Evolutionary conservation across 1,140 invertebrate genomes (phyloP), one percentile per base, ranked within the genome.

Genomic region (Trichonephila clavata): DNA sequence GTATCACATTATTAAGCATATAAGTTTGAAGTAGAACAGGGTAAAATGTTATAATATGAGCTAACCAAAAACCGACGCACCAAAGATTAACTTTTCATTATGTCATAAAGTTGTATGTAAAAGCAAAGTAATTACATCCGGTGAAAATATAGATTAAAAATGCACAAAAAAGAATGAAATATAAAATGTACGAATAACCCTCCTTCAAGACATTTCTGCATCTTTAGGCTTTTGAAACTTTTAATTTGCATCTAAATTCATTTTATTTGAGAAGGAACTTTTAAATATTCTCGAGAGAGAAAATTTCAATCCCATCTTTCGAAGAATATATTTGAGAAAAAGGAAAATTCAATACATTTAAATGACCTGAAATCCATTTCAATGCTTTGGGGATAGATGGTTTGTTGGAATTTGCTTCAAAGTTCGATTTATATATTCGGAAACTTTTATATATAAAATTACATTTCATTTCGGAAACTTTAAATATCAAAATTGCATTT

Each of bases 161-260:
- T 77, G 32, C 32, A 39, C 27, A 39, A 77, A 20, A 77, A 27
- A n/a, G n/a, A 39, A 77, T 20, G n/a, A 13, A 50, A 50, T 77
- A 50, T 77, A 27, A 39, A 39, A 32, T 18, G 5, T 14, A 7
- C 16, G 27, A 77, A 77, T 39, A 77, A 32, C 10, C 32, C 4
- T 2, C 27, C 2, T 77, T 77, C 32, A 77, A 77, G 13, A 3
- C 32, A 4, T 18, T 3, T 39, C 14, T 6, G 18, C 16, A 77
- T 16, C 27, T 39, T 27, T 7, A 6, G 0, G 16, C 2, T 77
- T 27, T 27, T 77, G 71, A 18, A 39, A 18, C 16, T 39, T 77
- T 32, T 77, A 77, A 77, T 77, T 77, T 77, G 71, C 71, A 77
- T 77, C 71, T 77, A 77, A 77, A 77, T 77, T 77, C 71, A 77